phyloP scores from a whole-genome alignment of 2,797 vertebrate genomes.

The Netta rufina region DNA sequence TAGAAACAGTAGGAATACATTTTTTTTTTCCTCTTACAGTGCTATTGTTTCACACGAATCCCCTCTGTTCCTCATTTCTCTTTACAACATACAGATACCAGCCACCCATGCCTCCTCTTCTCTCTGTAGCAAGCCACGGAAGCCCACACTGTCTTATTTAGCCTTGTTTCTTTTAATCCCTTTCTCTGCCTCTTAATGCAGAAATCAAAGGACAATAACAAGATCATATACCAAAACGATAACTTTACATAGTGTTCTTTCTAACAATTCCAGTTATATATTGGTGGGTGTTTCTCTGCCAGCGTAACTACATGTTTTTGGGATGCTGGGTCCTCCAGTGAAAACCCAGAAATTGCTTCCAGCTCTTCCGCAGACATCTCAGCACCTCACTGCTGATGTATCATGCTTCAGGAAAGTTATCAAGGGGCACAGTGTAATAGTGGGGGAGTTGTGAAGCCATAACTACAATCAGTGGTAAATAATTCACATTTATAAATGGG shows the following conservation, averaged over 20 bases:
- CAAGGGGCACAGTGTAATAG: background rate
- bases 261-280: background rate
- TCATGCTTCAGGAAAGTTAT: background rate
- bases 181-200: background rate
- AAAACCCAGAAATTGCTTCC: background rate
- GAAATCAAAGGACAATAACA: background rate
- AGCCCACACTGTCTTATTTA: background rate
- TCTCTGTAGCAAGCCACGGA: background rate
- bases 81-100: background rate
- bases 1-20: background rate
- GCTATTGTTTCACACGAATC: background rate
- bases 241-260: background rate
- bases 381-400: background rate
- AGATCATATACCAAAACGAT: background rate
- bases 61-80: background rate
- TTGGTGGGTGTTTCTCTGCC: background rate
- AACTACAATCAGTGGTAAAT: background rate
- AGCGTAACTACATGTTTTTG: background rate
- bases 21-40: background rate
- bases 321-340: background rate
- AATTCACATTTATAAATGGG: background rate
- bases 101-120: fast-evolving
- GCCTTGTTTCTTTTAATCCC: background rate
- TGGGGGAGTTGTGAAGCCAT: background rate
- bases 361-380: background rate